Evolutionary conservation across 2,888 invertebrate genomes (phyloP).

Genomic region (Ectemnius continuus): DNA sequence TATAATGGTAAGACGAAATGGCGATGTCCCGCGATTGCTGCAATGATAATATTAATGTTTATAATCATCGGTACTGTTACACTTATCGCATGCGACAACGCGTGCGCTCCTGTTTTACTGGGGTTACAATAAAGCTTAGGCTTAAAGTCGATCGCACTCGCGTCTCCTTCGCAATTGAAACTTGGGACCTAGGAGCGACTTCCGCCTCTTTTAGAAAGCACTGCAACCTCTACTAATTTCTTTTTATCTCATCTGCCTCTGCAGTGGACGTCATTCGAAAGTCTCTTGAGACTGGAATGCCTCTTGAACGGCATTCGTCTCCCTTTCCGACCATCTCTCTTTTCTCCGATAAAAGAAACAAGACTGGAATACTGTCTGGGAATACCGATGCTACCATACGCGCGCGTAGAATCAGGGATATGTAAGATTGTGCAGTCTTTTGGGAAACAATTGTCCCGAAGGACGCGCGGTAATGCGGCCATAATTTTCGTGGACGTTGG

Average conservation of each 20-base stretch:
- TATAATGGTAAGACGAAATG: slow-evolving; percentile 38
- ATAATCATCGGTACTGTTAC: slow-evolving; percentile 54
- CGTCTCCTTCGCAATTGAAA: slow-evolving; percentile 19
- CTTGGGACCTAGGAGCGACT: slow-evolving; percentile 42
- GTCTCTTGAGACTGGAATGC: background rate
- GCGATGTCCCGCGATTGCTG: slow-evolving; percentile 49
- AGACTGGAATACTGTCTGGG: too few relatives aligned
- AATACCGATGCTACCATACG: too few relatives aligned
- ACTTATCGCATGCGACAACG: slow-evolving; percentile 29
- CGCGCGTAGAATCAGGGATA: background rate
- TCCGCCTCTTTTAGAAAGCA: slow-evolving; percentile 18
- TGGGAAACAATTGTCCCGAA: background rate
- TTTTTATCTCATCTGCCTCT: background rate
- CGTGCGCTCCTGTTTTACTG: slow-evolving; percentile 24
- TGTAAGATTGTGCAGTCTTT: slow-evolving; percentile 8
- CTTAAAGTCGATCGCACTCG: slow-evolving; percentile 26
- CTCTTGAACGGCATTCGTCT: too few relatives aligned
- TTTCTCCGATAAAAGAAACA: background rate
- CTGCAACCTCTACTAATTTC: background rate
- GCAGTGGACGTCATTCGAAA: background rate
- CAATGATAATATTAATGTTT: slow-evolving; percentile 64
- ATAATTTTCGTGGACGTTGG: too few relatives aligned
- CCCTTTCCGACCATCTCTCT: background rate
- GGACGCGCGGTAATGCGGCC: too few relatives aligned
- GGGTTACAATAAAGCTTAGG: slow-evolving; percentile 61